Percentiles rank a stretch among this genome's conserved stretches.
phyloP scores from a whole-genome alignment of 2,113 vertebrate species.

The Phyllostomus discolor region DNA sequence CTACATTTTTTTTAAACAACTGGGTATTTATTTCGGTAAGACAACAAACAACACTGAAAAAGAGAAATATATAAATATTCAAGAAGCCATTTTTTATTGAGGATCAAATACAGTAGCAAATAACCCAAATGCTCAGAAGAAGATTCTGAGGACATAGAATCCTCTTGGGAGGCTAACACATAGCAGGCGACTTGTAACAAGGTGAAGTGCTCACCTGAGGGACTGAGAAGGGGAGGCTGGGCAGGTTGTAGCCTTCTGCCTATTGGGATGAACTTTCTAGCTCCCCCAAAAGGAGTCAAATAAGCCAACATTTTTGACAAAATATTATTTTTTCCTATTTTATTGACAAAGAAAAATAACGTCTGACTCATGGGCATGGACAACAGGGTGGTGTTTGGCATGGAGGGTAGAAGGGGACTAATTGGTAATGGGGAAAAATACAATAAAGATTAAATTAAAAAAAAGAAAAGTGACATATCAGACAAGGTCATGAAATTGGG shows the following conservation, averaged over 20 bases:
- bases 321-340: background rate
- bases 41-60: background rate
- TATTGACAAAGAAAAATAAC: background rate
- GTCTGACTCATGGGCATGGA: background rate
- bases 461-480: background rate
- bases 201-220: fast-evolving
- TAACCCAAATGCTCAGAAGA: background rate
- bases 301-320: background rate
- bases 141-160: background rate
- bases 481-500: background rate
- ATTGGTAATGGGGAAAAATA: too few species aligned
- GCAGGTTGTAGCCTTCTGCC: background rate
- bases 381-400: too few species aligned
- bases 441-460: too few species aligned
- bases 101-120: background rate
- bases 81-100: background rate
- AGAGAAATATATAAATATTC: background rate
- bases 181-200: too few species aligned
- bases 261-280: background rate
- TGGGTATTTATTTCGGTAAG: background rate
- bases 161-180: background rate
- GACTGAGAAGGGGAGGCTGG: background rate
- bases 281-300: background rate
- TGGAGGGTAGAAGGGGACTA: too few species aligned
- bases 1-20: background rate